These are phyloP conservation scores for Huso huso DNA, from an alignment of 2,797 vertebrate genomes.

Conservation along the genomic window DNA sequence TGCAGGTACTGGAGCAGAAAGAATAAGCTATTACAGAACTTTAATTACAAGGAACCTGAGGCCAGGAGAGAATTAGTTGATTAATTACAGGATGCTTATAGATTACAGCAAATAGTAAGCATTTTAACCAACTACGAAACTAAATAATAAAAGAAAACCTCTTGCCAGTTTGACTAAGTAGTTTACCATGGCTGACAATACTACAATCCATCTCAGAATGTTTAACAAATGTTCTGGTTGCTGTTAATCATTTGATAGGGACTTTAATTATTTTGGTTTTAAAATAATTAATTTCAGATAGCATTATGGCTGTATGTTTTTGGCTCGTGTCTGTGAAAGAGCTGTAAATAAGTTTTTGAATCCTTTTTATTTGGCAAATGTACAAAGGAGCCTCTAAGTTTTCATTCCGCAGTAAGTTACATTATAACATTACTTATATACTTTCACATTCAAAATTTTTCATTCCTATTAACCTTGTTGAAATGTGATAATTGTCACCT, in stretches of 20 bases:
- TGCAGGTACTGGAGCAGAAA: constrained; percentile 75
- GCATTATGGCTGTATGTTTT: constrained; percentile 26
- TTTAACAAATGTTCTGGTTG: constrained; percentile 35
- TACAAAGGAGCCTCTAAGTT: background rate
- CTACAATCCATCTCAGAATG: constrained; percentile 20
- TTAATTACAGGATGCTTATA: constrained; percentile 74
- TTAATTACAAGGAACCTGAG: constrained; percentile 85
- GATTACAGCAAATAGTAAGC: constrained; percentile 64
- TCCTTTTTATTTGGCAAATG: constrained; percentile 25
- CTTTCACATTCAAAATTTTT: too few species aligned
- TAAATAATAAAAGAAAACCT: constrained; percentile 23
- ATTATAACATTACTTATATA: too few species aligned
- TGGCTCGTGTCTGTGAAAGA: constrained; percentile 19
- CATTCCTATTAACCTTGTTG: too few species aligned
- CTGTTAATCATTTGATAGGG: constrained; percentile 18
- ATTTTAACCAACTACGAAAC: constrained; percentile 31
- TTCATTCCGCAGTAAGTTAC: too few species aligned
- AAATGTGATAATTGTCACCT: too few species aligned
- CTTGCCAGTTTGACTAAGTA: constrained; percentile 24
- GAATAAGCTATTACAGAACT: constrained; percentile 72
- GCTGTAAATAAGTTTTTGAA: constrained; percentile 23
- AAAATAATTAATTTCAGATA: constrained; percentile 33
- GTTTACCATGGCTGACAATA: constrained; percentile 29
- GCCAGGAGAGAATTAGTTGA: constrained; percentile 75
- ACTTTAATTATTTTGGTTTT: constrained; percentile 20